Base-by-base conservation (phyloP, 1,140 invertebrate genomes). In the Rhopalosiphum padi region DNA sequence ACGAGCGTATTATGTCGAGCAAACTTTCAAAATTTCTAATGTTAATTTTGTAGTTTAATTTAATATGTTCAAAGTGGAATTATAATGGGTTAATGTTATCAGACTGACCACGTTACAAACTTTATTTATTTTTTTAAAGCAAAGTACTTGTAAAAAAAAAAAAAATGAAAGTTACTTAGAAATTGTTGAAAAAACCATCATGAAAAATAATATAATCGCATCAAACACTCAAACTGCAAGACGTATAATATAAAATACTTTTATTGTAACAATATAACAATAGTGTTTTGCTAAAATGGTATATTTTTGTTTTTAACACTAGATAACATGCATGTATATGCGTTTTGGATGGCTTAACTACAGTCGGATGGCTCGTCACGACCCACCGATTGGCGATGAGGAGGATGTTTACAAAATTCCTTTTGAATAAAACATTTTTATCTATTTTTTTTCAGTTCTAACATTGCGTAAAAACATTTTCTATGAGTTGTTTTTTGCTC, bases 21-120 rank as follows among this genome's bases (percentile, higher is more conserved):
- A 55, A 89, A 89, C 51, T 37, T 55, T 55, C 21, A 55, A 89
- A 89, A 41, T 53, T 37, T 41, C 37, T 23, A 89, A 89, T 89
- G 35, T 89, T 89, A 53, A 55, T 89, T 55, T 37, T 51, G 9
- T 37, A 23, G n/a, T 53, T 51, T 88, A 88, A 88, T 88, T 51
- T 88, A 88, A 53, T 51, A n/a, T 88, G 46, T 22, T 48, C 48
- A 48, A 51, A 35, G 2, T 6, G 35, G n/a, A 83, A 37, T 77
- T n/a, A 77, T 68, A 77, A 77, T 35, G 60, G 60, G 15, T 18
- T n/a, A 30, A 18, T n/a, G 60, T n/a, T n/a, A 77, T 77, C 15
- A 77, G 60, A n/a, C 60, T 77, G 60, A 77, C 60, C 60, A 77
- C 30, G 30, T 77, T n/a, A n/a, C n/a, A 18, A 6, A 77, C 15